A percentile compares a stretch with the other conserved stretches of the same genome.
These are phyloP conservation scores for Lymantria dispar DNA, from an alignment of 2,888 invertebrate genomes.

Conservation along the genomic window DNA sequence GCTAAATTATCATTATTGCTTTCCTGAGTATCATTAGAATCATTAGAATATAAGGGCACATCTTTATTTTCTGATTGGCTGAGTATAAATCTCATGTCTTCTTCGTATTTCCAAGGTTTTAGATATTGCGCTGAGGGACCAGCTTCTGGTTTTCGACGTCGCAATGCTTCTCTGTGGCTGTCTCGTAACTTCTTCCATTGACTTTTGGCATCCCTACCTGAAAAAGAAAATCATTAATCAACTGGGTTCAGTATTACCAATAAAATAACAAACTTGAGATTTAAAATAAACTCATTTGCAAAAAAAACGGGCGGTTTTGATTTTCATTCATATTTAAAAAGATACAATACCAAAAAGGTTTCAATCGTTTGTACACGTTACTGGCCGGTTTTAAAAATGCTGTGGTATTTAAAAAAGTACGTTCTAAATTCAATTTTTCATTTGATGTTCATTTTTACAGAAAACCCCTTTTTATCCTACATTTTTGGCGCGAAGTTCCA, in stretches of 20 bases:
- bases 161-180: slow-evolving; percentile 30
- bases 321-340: too few relatives aligned
- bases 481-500: too few relatives aligned
- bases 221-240: background rate
- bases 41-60: background rate
- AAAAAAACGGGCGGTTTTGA: too few relatives aligned
- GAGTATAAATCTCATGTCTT: slow-evolving; percentile 25
- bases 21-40: slow-evolving; percentile 1
- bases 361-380: too few relatives aligned
- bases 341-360: too few relatives aligned
- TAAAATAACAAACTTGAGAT: too few relatives aligned
- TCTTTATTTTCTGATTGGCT: slow-evolving; percentile 1
- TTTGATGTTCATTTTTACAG: too few relatives aligned
- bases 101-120: slow-evolving; percentile 31
- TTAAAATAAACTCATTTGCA: too few relatives aligned
- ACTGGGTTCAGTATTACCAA: background rate
- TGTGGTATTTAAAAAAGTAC: too few relatives aligned
- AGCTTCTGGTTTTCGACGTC: slow-evolving; percentile 14
- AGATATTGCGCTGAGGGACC: slow-evolving; percentile 10
- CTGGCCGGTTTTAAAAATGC: too few relatives aligned
- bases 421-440: too few relatives aligned
- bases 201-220: slow-evolving; percentile 27
- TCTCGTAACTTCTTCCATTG: slow-evolving; percentile 31
- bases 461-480: too few relatives aligned
- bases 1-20: background rate